Evolutionary conservation across 1,140 invertebrate genomes (phyloP), one percentile per base, ranked within the genome.

Genomic region (Ceratina calcarata): DNA sequence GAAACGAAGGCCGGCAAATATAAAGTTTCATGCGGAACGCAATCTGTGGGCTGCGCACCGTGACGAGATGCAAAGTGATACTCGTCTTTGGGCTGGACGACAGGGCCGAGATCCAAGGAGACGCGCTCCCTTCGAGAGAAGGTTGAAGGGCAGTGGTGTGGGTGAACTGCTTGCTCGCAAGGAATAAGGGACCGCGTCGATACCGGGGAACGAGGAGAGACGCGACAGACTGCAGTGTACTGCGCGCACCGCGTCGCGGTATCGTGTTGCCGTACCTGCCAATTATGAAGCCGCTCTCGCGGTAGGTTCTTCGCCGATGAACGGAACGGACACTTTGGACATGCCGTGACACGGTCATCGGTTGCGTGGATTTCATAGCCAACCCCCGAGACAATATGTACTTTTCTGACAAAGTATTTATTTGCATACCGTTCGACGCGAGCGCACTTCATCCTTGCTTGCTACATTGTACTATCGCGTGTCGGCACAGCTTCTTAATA

Each of bases 231-330:
- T 76, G 68, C 74, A 80, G 69, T 81, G 71, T 79, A 81, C 80
- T 71, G 71, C 73, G 60, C 81, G 67, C 62, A 61, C 79, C 78
- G 67, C 64, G 57, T 78, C 77, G 82, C 72, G 86, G 87, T 89
- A 83, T 89, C 89, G 69, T 82, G 85, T 89, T 89, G 88, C 87
- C 78, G 83, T 88, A 89, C 85, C 88, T 89, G 89, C 82, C 87
- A 90, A 90, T 89, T 87, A 88, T 86, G 82, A 86, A 89, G 87
- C 84, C 86, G 71, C 85, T 88, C 78, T 86, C 83, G 89, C 83
- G 84, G 83, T 86, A 69, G 75, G 58, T 81, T 81, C 55, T 18
- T 69, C 75, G 45, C 27, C 70, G 75, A 85, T 85, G 83, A 85
- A 64, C 80, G 72, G 68, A 81, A 78, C 75, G 67, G 80, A 81